Percentiles rank a stretch among this genome's conserved stretches.
Evolutionary conservation across 2,888 invertebrate species (phyloP).

Genomic region (Heliconius erato): DNA sequence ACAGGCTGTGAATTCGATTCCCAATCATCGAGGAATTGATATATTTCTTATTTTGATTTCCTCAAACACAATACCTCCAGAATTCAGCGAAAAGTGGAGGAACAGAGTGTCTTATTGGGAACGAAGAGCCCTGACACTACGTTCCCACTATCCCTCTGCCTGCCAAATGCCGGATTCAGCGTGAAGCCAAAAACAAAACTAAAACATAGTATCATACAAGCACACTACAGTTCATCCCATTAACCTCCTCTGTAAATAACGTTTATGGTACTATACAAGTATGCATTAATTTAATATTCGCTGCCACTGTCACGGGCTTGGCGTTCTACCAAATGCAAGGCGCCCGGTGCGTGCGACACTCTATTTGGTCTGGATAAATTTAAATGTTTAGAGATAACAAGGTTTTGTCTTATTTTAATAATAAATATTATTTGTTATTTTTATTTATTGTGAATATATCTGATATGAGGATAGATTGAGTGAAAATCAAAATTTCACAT

Average conservation of each 20-base stretch:
- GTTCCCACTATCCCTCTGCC: neutral
- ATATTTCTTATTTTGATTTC: neutral
- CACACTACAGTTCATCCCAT: slow-evolving; percentile 23
- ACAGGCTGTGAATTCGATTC: neutral
- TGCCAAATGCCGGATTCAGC: too few relatives aligned
- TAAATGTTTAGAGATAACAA: slow-evolving; percentile 40
- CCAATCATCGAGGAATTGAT: neutral
- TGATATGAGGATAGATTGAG: too few relatives aligned
- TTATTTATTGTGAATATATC: too few relatives aligned
- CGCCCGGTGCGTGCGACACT: slow-evolving; percentile 51
- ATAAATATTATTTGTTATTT: neutral
- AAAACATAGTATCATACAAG: neutral
- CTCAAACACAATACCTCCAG: neutral
- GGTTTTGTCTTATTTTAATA: neutral
- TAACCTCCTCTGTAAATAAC: slow-evolving; percentile 46
- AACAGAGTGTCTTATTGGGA: neutral
- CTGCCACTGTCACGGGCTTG: slow-evolving; percentile 47
- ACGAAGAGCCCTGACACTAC: neutral
- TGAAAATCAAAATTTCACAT: too few relatives aligned
- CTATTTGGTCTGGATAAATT: slow-evolving; percentile 48
- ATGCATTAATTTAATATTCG: slow-evolving; percentile 50
- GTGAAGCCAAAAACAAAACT: neutral
- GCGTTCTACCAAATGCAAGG: slow-evolving; percentile 49
- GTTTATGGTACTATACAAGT: slow-evolving; percentile 48
- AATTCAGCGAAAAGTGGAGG: neutral